Evolutionary conservation across 2,888 invertebrate species (phyloP).

Genomic region (Lithophane ornitopus): DNA sequence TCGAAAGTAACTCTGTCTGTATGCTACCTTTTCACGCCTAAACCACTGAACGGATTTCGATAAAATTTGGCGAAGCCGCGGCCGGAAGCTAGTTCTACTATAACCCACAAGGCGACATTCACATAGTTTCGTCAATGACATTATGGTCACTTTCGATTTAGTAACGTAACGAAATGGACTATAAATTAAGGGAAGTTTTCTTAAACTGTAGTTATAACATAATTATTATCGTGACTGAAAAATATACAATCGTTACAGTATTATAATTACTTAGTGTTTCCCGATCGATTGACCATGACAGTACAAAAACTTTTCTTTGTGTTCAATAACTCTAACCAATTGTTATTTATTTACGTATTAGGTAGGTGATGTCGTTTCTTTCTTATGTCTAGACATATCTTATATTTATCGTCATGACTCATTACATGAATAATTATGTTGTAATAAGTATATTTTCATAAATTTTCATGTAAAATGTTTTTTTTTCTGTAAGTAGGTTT

Average conservation of each 20-base stretch:
- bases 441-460: not conserved
- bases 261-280: not conserved
- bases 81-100: no score
- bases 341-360: not conserved
- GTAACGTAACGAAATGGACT: not conserved
- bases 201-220: not conserved
- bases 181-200: not conserved
- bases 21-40: no score
- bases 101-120: no score
- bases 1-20: no score
- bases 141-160: not conserved
- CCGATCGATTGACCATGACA: conserved; percentile 26
- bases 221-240: not conserved
- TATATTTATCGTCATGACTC: not conserved
- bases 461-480: conserved; percentile 3
- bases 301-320: not conserved
- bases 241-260: not conserved
- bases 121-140: no score
- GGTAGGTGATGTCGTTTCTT: not conserved
- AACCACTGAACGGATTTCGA: no score
- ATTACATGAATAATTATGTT: not conserved
- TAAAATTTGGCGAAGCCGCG: no score
- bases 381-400: not conserved
- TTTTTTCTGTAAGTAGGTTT: not conserved
- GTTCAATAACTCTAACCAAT: not conserved